phyloP scores from a whole-genome alignment of 1,140 invertebrate genomes.

The Drosophila albomicans region DNA sequence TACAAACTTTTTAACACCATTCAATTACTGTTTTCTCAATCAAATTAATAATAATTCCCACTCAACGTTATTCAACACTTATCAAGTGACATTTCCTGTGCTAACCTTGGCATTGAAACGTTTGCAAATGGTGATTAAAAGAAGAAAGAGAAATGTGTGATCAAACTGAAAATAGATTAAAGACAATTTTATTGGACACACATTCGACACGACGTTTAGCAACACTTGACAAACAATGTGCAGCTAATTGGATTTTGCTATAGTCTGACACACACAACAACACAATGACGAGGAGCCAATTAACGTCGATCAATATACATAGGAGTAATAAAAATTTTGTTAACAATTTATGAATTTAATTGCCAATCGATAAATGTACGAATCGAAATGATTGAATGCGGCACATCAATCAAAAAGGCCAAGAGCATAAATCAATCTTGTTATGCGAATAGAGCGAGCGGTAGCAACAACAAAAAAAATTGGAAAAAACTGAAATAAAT shows the following conservation, averaged over 20 bases:
- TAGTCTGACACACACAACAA: conserved; percentile 7
- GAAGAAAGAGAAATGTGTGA: not conserved
- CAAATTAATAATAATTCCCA: not conserved
- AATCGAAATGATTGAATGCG: conserved; percentile 34
- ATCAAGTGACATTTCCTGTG: not conserved
- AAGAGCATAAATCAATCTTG: conserved; percentile 13
- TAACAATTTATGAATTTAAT: conserved; percentile 68
- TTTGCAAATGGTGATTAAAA: not conserved
- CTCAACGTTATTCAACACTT: conserved; percentile 30
- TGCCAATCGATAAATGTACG: conserved; percentile 43
- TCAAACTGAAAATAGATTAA: not conserved
- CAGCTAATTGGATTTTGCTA: conserved; percentile 51
- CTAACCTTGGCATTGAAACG: not conserved
- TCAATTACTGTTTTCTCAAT: not conserved
- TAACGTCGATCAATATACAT: conserved; percentile 52
- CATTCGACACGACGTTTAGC: conserved; percentile 12
- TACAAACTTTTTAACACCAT: not conserved
- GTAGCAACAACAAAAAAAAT: conserved; percentile 33
- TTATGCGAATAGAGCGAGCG: conserved; percentile 8
- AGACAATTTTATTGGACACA: not conserved
- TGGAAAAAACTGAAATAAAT: conserved; percentile 19
- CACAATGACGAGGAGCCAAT: conserved; percentile 41
- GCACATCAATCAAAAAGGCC: conserved; percentile 63
- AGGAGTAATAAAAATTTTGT: conserved; percentile 11
- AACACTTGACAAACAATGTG: conserved; percentile 22